phyloP scores from a whole-genome alignment of 2,888 invertebrate genomes.

The Scelioninae gen. 1 region DNA sequence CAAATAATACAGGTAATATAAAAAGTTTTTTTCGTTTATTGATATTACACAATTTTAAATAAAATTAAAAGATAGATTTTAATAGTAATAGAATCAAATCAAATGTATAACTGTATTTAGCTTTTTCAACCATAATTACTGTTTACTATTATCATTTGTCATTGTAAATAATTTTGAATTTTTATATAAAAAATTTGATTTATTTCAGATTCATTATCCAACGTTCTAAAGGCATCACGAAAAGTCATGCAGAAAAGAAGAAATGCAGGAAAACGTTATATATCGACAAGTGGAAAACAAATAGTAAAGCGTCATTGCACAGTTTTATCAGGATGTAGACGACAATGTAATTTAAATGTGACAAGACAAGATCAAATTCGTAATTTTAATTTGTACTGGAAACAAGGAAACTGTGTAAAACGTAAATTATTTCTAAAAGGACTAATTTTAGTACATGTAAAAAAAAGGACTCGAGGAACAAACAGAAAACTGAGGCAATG shows the following conservation, averaged over 20 bases:
- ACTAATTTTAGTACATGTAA: slow-evolving; percentile 19
- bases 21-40: too few species aligned
- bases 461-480: slow-evolving; percentile 26
- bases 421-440: slow-evolving; percentile 32
- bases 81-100: too few species aligned
- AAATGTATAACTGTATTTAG: too few species aligned
- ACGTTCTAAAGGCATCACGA: too few species aligned
- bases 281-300: slow-evolving; percentile 15
- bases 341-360: slow-evolving; percentile 24
- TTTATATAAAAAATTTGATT: too few species aligned
- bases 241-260: slow-evolving; percentile 22
- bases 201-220: too few species aligned
- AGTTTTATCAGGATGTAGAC: slow-evolving; percentile 18
- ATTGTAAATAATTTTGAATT: too few species aligned
- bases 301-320: slow-evolving; percentile 14
- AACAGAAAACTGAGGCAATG: slow-evolving; percentile 13
- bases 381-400: slow-evolving; percentile 32
- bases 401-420: slow-evolving; percentile 25
- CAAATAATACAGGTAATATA: too few species aligned
- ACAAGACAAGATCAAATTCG: slow-evolving; percentile 34
- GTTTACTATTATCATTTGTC: too few species aligned
- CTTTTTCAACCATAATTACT: too few species aligned
- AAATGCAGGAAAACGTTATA: slow-evolving; percentile 28
- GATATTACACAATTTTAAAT: too few species aligned
- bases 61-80: too few species aligned